Evolutionary conservation across 2,113 vertebrate species (phyloP).

Genomic region (Rhinoptilus africanus): DNA sequence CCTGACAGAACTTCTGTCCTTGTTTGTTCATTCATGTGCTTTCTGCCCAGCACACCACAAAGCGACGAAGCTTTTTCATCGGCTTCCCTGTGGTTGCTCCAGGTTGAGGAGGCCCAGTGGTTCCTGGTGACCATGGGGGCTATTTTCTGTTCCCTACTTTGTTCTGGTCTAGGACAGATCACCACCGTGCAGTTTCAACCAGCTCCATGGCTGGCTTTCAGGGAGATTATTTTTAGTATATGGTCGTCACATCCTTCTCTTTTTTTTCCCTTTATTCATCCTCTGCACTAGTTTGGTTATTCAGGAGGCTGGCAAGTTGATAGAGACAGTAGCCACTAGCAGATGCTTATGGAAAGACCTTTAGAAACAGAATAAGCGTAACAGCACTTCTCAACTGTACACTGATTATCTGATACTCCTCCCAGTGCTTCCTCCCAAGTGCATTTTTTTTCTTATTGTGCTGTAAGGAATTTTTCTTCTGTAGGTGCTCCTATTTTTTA

Average conservation of each 20-base stretch:
- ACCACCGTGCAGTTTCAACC: background rate
- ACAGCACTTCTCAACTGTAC: background rate
- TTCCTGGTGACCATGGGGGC: fast-evolving
- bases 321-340: background rate
- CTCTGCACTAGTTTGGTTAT: background rate
- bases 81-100: background rate
- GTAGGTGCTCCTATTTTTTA: background rate
- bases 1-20: background rate
- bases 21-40: background rate
- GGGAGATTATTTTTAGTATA: background rate
- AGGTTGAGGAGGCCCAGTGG: background rate
- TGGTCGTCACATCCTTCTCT: background rate
- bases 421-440: background rate
- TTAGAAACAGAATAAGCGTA: background rate
- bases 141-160: background rate
- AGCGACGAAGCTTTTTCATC: background rate
- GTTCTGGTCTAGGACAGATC: background rate
- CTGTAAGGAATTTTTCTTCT: background rate
- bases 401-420: background rate
- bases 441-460: background rate
- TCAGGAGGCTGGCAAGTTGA: background rate
- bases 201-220: background rate
- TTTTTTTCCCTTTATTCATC: background rate
- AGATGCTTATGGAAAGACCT: background rate
- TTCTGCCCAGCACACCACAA: background rate